Conservation (phyloP, 2,113 vertebrate species). For the Otocyon megalotis region DNA sequence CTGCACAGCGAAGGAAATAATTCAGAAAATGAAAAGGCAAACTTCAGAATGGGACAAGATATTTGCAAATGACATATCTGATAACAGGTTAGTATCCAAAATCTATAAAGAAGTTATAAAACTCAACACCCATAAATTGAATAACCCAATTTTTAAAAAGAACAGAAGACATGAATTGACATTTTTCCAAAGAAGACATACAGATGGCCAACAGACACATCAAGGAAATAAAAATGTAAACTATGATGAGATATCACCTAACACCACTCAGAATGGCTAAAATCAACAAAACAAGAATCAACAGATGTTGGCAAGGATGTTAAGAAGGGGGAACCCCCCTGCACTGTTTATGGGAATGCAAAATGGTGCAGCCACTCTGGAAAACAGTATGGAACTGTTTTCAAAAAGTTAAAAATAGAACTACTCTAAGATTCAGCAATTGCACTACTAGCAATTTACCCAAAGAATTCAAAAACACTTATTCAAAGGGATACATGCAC, state of each 20-base stretch:
- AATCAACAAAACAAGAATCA: neutral
- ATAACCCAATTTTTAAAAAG: neutral
- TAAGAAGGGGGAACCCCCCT: neutral
- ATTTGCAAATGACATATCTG: neutral
- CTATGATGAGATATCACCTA: neutral
- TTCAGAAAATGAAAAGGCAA: neutral
- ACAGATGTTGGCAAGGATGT: neutral
- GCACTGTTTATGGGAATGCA: neutral
- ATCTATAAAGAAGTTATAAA: neutral
- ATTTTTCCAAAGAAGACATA: neutral
- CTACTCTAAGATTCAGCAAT: neutral
- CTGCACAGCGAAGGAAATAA: neutral
- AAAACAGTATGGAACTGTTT: neutral
- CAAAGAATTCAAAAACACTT: neutral
- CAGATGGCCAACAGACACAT: neutral
- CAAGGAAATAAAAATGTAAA: neutral
- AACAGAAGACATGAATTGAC: neutral
- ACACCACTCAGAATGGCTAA: neutral
- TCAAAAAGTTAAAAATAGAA: neutral
- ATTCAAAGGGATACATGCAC: neutral
- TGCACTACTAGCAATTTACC: neutral
- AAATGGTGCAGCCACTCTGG: neutral
- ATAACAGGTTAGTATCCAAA: neutral
- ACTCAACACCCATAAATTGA: neutral
- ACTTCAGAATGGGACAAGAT: neutral